Base-by-base conservation (phyloP, 2,113 vertebrate species). In the Gopherus flavomarginatus region DNA sequence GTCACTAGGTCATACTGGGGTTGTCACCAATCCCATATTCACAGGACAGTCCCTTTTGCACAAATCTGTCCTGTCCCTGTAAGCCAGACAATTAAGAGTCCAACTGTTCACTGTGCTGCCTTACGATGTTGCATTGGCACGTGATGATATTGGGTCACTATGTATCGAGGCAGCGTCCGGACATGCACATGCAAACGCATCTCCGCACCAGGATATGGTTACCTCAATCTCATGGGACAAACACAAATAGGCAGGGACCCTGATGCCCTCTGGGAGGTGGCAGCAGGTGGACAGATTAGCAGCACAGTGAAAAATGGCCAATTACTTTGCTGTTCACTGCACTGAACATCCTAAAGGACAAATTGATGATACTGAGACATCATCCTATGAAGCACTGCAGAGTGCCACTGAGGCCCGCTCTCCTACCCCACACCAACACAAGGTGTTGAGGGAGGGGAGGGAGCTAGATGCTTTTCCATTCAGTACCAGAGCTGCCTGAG, bases 401-500 rank as follows among this genome's bases (percentile, higher is more conserved):
- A 50, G 11, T 22, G 22, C n/a, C 50, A 49, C 3, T 8, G 8
- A 35, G 9, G 16, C 35, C 16, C 5, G 22, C 16, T 21, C 14
- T 31, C 8, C n/a, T 42, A 11, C 17, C 35, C 50, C 16, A 62
- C 5, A 26, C 19, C 56, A 19, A 53, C 35, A 52, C 11, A 19
- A 47, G 31, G 52, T 2, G 27, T n/a, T 54, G 31, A 10, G 35
- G 24, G 59, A 22, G 35, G 50, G 59, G 4, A 13, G 53, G 42
- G 13, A 31, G 69, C 11, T 35, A 2, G 24, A 56, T 2, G 0
- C 1, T 29, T 56, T 16, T 8, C 52, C 90, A 69, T 24, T 49
- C 93, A 90, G 1, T 98, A 99, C 99, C 98, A 95, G 98, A 2
- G 99, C 98, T 94, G 98, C 98, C 57, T 99, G 97, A 5, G 99